Evolutionary conservation across 1,140 invertebrate genomes (phyloP).

Genomic region (Colletes latitarsis): DNA sequence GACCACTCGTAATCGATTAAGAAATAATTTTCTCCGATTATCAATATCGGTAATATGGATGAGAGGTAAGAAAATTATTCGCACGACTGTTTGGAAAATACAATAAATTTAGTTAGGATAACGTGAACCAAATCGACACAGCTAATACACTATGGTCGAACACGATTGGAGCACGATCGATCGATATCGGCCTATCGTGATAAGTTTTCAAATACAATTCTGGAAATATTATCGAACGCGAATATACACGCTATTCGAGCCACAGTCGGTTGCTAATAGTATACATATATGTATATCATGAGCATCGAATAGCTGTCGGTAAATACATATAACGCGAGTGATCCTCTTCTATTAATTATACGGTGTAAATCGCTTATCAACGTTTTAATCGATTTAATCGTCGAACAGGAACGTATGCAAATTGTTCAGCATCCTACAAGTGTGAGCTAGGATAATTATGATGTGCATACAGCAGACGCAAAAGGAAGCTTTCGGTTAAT

Average conservation of each 20-base stretch:
- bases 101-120: neutral
- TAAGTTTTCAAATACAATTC: slow-evolving; percentile 24
- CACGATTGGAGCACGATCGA: neutral
- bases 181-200: neutral
- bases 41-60: neutral
- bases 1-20: neutral
- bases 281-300: neutral
- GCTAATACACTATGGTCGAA: neutral
- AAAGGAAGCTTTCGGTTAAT: no score
- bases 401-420: neutral
- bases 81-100: no score
- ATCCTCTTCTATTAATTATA: slow-evolving; percentile 4
- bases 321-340: slow-evolving; percentile 33
- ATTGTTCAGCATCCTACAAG: neutral
- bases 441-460: neutral
- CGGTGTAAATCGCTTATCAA: slow-evolving; percentile 6
- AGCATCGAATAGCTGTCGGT: neutral
- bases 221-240: slow-evolving; percentile 31
- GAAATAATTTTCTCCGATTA: no score
- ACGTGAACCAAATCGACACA: neutral
- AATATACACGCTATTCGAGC: slow-evolving; percentile 12
- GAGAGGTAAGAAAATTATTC: neutral
- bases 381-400: slow-evolving; percentile 16
- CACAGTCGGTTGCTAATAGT: neutral
- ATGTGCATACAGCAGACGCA: no score